These are phyloP conservation scores for Eledona agricola DNA, from an alignment of 2,888 invertebrate genomes.

Conservation along the genomic window DNA sequence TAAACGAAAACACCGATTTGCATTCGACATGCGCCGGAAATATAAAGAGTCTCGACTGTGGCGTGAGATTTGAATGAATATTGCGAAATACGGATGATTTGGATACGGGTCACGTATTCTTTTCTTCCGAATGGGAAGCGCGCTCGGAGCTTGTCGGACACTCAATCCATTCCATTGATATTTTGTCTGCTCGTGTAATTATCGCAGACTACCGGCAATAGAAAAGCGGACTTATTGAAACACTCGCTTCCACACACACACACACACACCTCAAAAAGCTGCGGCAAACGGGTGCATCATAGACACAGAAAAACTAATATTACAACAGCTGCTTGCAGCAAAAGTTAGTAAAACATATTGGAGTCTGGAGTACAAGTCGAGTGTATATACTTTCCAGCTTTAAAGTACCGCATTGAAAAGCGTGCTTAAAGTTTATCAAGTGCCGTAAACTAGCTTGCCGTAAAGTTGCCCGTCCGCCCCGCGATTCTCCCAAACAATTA, in stretches of 20 bases:
- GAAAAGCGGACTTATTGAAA: no score
- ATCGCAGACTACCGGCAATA: no score
- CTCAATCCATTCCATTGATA: no score
- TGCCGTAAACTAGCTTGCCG: constrained; percentile 40
- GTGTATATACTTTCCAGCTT: constrained; percentile 34
- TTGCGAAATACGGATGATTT: constrained; percentile 18
- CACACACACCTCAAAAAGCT: no score
- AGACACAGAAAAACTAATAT: constrained; percentile 37
- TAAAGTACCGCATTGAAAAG: constrained; percentile 37
- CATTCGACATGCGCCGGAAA: constrained; percentile 30
- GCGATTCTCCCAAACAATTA: no score
- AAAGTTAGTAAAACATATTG: constrained; percentile 40
- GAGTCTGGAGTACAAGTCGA: constrained; percentile 36
- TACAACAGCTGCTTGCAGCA: constrained; percentile 31
- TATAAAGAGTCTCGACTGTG: constrained; percentile 16
- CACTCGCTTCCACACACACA: no score
- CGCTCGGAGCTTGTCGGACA: neutral
- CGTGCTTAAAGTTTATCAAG: constrained; percentile 38
- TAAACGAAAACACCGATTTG: no score
- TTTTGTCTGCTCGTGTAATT: no score
- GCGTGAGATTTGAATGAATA: constrained; percentile 24
- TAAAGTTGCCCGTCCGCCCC: no score
- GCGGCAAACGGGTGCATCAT: no score
- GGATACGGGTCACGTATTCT: constrained; percentile 23
- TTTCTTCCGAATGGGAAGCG: constrained; percentile 2